phyloP scores from a whole-genome alignment of 2,888 invertebrate species.

The Lapara coniferarum region DNA sequence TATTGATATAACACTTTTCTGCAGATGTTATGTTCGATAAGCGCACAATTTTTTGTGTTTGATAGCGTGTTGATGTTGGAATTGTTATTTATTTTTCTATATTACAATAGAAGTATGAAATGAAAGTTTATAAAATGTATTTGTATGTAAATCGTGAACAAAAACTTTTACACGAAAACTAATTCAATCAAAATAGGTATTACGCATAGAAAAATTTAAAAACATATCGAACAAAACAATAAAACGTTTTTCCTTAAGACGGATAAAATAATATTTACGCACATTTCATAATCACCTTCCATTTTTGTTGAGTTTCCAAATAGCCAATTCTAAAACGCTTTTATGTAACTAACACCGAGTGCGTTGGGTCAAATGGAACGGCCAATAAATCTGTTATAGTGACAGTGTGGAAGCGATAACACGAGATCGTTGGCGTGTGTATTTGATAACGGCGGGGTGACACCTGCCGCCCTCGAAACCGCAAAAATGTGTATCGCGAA shows the following conservation, averaged over 20 bases:
- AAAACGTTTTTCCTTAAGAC: conserved; percentile 36
- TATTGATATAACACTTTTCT: neutral
- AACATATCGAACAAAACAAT: neutral
- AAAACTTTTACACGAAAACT: too few relatives aligned
- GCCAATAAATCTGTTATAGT: conserved; percentile 65
- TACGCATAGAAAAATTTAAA: too few relatives aligned
- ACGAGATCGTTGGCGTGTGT: conserved; percentile 61
- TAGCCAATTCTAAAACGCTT: conserved; percentile 53
- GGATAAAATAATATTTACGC: conserved; percentile 38
- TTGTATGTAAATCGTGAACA: too few relatives aligned
- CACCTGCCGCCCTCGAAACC: conserved; percentile 54
- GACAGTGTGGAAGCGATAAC: conserved; percentile 66
- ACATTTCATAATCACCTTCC: conserved; percentile 48
- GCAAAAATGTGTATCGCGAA: conserved; percentile 37
- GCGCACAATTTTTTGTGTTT: neutral
- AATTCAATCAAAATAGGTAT: neutral
- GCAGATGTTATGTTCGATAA: neutral
- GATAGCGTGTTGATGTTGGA: neutral
- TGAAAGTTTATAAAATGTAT: too few relatives aligned
- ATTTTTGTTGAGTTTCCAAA: conserved; percentile 42
- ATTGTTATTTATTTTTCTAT: neutral
- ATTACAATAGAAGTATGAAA: too few relatives aligned
- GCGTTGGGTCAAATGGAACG: conserved; percentile 57
- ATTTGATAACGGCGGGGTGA: conserved; percentile 64
- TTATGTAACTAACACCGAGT: conserved; percentile 50